These are phyloP conservation scores for Xiphydria camelus DNA, from an alignment of 2,888 invertebrate genomes.

Conservation along the genomic window DNA sequence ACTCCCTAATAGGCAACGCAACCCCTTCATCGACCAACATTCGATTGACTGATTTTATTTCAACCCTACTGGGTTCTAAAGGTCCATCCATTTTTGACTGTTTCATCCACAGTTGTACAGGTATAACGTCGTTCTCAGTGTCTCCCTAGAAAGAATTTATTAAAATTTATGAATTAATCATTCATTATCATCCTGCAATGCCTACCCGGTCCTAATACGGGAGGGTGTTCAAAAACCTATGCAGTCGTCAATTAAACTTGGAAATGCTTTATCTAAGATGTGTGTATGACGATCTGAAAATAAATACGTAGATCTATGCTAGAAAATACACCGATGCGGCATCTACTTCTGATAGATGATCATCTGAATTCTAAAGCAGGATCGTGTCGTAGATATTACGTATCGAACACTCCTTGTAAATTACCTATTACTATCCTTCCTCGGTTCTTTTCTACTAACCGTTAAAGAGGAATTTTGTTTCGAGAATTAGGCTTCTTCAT, in stretches of 20 bases:
- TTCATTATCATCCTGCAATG: not conserved
- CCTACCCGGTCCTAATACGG: not conserved
- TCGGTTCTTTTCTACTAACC: no score
- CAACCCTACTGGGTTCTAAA: conserved; percentile 66
- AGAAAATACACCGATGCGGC: no score
- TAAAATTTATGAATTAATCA: not conserved
- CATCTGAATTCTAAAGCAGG: no score
- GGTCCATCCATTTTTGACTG: conserved; percentile 66
- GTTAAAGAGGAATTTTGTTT: no score
- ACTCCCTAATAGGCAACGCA: conserved; percentile 60
- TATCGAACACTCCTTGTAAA: no score
- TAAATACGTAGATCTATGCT: no score
- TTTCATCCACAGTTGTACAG: conserved; percentile 70
- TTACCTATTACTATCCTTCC: no score
- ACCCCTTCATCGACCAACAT: conserved; percentile 69
- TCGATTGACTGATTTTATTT: conserved; percentile 70
- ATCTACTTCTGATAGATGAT: no score
- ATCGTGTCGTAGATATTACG: no score
- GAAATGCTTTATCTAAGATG: no score
- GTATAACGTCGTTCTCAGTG: conserved; percentile 44
- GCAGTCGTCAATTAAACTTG: not conserved
- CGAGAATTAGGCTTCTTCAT: no score
- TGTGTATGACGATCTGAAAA: no score
- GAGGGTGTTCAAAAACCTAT: not conserved
- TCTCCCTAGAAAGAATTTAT: conserved; percentile 17